A percentile compares a stretch with the other conserved stretches of the same genome.
Evolutionary conservation across 2,113 vertebrate genomes (phyloP).

Genomic region (Chaetodon auriga): DNA sequence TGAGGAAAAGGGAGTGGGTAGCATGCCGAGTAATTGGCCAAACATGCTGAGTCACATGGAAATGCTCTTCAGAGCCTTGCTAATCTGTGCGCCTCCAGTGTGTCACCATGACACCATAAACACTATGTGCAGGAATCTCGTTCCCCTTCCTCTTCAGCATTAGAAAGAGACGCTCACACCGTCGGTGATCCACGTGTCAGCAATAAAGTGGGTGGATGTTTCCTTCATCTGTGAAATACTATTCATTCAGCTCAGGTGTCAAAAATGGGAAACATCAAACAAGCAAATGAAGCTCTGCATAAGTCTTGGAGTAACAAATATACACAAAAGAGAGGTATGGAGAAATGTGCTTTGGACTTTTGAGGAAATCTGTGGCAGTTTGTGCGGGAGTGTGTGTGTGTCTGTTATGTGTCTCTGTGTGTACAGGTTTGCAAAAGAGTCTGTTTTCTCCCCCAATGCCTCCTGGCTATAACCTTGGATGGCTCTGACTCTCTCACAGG

Average conservation of each 20-base stretch:
- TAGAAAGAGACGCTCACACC: constrained; percentile 18
- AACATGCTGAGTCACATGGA: constrained; percentile 77
- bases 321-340: neutral
- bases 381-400: no score
- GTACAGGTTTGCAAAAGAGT: constrained; percentile 10
- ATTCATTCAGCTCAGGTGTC: constrained; percentile 30
- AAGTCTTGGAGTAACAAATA: constrained; percentile 17
- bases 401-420: constrained; percentile 25
- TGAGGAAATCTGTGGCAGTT: constrained; percentile 5
- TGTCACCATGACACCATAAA: constrained; percentile 67
- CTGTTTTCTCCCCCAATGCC: constrained; percentile 17
- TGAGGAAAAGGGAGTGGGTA: constrained; percentile 12
- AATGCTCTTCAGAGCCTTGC: constrained; percentile 43
- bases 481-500: constrained; percentile 70
- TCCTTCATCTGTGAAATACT: constrained; percentile 26
- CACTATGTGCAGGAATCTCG: constrained; percentile 42
- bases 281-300: constrained; percentile 34
- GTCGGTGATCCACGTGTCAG: constrained; percentile 66
- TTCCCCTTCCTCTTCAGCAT: constrained; percentile 12
- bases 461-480: constrained; percentile 60
- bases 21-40: constrained; percentile 71
- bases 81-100: constrained; percentile 54
- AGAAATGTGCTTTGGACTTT: neutral
- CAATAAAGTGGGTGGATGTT: constrained; percentile 43
- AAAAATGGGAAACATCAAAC: constrained; percentile 33